phyloP scores from a whole-genome alignment of 2,113 vertebrate genomes.

The Todiramphus chloris region DNA sequence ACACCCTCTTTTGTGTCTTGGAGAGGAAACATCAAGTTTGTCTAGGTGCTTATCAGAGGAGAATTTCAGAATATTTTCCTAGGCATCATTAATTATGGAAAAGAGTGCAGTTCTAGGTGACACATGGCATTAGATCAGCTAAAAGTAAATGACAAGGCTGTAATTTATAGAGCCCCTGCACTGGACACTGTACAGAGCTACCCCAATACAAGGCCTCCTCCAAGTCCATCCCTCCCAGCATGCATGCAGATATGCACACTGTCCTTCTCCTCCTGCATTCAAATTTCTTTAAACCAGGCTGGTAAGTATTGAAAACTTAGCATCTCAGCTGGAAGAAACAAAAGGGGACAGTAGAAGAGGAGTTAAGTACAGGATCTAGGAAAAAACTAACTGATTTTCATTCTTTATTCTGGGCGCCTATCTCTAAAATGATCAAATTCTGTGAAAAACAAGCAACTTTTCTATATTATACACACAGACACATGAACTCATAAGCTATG shows the following conservation, averaged over 20 bases:
- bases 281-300: background rate
- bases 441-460: background rate
- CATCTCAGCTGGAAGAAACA: background rate
- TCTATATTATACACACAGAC: background rate
- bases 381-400: background rate
- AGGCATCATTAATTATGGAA: slow-evolving; percentile 46
- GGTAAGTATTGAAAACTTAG: background rate
- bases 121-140: slow-evolving; percentile 1
- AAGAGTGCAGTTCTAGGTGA: background rate
- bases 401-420: background rate
- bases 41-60: slow-evolving; percentile 56
- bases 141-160: slow-evolving; percentile 4
- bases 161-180: background rate
- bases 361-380: background rate
- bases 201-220: background rate
- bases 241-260: background rate
- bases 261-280: background rate
- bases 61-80: slow-evolving; percentile 43
- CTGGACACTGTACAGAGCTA: slow-evolving; percentile 2
- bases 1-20: background rate
- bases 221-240: background rate
- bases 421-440: background rate
- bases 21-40: slow-evolving; percentile 52
- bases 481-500: background rate
- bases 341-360: background rate